These are phyloP conservation scores for Hypsibius dujardini DNA, from an alignment of 1,140 invertebrate genomes.

Conservation along the genomic window DNA sequence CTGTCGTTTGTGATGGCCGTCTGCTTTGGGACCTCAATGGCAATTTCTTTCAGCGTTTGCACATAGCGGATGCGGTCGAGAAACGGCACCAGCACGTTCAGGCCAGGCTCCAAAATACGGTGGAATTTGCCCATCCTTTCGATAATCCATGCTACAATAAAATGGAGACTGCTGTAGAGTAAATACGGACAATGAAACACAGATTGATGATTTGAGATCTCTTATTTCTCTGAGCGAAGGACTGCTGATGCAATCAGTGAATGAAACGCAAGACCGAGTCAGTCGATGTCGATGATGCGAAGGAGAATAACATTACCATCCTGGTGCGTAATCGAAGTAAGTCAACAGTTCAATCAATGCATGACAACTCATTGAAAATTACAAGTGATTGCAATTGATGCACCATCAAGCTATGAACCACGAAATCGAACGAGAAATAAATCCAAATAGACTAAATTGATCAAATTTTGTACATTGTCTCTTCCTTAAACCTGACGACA, in stretches of 20 bases:
- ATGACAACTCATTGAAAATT: no score
- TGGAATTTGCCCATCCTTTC: slow-evolving; percentile 96
- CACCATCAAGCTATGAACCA: no score
- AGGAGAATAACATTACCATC: no score
- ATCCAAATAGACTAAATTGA: neutral
- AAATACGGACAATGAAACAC: neutral
- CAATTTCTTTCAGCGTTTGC: slow-evolving; percentile 96
- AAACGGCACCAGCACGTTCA: slow-evolving; percentile 80
- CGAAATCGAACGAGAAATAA: no score
- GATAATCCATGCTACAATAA: slow-evolving; percentile 76
- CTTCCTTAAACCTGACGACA: neutral
- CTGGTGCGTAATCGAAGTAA: no score
- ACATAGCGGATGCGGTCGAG: slow-evolving; percentile 90
- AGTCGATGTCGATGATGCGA: neutral
- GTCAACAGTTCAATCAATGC: no score
- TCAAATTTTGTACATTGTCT: neutral
- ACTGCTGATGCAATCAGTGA: slow-evolving; percentile 19
- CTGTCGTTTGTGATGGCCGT: slow-evolving; percentile 94
- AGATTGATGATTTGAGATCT: neutral
- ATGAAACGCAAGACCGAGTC: slow-evolving; percentile 13
- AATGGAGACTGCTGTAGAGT: slow-evolving; percentile 22
- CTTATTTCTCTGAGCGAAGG: slow-evolving; percentile 16
- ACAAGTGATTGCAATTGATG: no score
- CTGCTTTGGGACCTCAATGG: slow-evolving; percentile 96
- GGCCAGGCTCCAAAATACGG: slow-evolving; percentile 73